Conservation (phyloP, 2,113 vertebrate species). For the Lycaon pictus region DNA sequence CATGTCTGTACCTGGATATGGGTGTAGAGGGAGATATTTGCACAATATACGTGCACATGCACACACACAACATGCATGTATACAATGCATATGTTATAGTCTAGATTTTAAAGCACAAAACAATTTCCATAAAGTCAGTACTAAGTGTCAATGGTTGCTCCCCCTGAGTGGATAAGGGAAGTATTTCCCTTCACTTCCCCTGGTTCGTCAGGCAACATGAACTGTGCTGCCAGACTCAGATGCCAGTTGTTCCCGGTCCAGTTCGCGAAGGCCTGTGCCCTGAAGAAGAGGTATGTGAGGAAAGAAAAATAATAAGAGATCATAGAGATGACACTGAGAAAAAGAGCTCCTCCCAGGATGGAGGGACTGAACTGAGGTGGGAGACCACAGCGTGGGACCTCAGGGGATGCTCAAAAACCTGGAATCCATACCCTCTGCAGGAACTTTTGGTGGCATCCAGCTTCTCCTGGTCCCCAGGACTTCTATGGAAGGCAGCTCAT, state of each 20-base stretch:
- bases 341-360: not conserved
- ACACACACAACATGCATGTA: not conserved
- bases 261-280: not conserved
- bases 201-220: not conserved
- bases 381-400: accelerated
- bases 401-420: accelerated
- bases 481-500: not conserved
- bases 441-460: not conserved
- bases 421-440: not conserved
- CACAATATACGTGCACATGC: not conserved
- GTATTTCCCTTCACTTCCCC: not conserved
- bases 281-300: not conserved
- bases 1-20: not conserved
- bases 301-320: not conserved
- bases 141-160: not conserved
- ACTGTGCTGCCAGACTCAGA: not conserved
- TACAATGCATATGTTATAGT: not conserved
- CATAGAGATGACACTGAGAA: not conserved
- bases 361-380: accelerated
- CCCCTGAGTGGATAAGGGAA: not conserved
- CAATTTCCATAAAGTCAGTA: not conserved
- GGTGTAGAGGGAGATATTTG: not conserved
- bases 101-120: not conserved
- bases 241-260: not conserved
- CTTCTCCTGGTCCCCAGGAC: not conserved